Evolutionary conservation across 2,888 invertebrate genomes (phyloP), one percentile per base, ranked within the genome.

Genomic region (Crioceris asparagi): DNA sequence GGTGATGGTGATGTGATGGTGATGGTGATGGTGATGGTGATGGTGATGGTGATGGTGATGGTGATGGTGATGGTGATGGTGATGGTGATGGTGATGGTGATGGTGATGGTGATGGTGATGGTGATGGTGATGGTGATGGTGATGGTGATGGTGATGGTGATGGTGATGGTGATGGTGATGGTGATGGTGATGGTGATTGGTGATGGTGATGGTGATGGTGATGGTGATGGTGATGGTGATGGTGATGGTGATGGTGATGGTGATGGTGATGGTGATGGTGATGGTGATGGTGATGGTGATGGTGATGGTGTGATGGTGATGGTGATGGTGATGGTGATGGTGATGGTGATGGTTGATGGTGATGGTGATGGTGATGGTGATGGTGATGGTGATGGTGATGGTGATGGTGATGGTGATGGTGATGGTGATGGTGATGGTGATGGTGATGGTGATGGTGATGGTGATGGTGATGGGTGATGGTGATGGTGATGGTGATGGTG

Each of bases 341-440:
- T 12, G 29, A n/a, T 29, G 29, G 12, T 12, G 29, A 11, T 8
- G n/a, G 29, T 6, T 29, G 29, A 29, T 12, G 29, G 12, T 29
- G 29, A 29, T 12, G 29, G 12, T 29, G 29, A 29, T 12, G 29
- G 29, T 29, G 29, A 29, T 12, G 29, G 12, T 29, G 29, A 29
- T 12, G 29, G 12, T 29, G 29, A 29, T 12, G 29, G 12, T 29
- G 29, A 29, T 12, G 29, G 29, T 7, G 29, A 29, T 12, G 29
- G 29, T 29, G 29, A 29, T 12, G 29, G 12, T 29, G 29, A 29
- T 12, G 29, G 12, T 29, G 29, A 29, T 12, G 29, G 12, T 29
- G 29, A 29, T 12, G 29, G 12, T 29, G 29, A 29, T 12, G 29
- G 29, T 29, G 29, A 29, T 12, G 29, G 29, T 29, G 29, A 29